Percentiles rank a stretch among this genome's conserved stretches.
These are phyloP conservation scores for Pantherophis vulpinus DNA, from an alignment of 2,797 vertebrate species.

Conservation along the genomic window DNA sequence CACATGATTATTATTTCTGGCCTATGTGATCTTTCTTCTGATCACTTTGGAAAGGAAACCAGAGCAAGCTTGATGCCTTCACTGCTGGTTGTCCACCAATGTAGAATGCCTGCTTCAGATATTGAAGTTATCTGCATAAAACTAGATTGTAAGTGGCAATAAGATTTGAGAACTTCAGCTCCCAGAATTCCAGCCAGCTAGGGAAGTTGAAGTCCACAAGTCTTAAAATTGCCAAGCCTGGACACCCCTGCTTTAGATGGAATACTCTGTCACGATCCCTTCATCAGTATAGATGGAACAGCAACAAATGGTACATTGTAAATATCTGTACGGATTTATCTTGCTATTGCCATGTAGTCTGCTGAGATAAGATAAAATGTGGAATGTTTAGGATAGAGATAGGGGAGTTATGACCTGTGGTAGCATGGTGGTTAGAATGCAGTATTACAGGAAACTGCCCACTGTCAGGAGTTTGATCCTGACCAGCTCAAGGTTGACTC, in stretches of 20 bases:
- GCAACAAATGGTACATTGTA: background rate
- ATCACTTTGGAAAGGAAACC: background rate
- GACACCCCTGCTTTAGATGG: background rate
- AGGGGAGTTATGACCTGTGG: background rate
- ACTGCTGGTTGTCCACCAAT: background rate
- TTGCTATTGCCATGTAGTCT: background rate
- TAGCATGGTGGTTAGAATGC: background rate
- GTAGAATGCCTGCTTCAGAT: background rate
- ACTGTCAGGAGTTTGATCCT: background rate
- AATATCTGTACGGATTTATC: background rate
- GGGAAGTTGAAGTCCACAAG: background rate
- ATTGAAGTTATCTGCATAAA: background rate
- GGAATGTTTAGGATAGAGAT: background rate
- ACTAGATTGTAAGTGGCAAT: background rate
- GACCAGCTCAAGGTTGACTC: background rate
- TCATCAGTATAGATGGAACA: background rate
- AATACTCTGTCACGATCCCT: background rate
- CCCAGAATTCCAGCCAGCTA: background rate
- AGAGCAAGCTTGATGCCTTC: background rate
- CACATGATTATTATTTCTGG: background rate
- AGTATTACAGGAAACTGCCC: background rate
- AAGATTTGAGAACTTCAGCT: background rate
- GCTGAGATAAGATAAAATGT: background rate
- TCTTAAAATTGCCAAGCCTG: background rate
- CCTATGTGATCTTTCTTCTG: background rate